Conservation (phyloP, 2,888 invertebrate genomes). For the Pseudococcus longispinus region DNA sequence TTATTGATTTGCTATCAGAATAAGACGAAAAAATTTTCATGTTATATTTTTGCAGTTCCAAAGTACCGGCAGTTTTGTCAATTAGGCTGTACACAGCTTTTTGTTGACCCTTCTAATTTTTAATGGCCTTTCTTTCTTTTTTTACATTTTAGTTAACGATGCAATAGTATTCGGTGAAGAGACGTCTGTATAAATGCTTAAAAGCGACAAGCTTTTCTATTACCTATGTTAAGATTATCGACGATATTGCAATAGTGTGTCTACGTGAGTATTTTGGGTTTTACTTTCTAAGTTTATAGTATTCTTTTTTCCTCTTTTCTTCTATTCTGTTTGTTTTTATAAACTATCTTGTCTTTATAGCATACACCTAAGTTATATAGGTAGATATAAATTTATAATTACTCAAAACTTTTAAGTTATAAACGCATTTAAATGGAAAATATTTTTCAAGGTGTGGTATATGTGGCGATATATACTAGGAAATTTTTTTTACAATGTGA, state of each 20-base stretch:
- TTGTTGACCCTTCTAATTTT: not conserved
- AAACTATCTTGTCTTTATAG: not conserved
- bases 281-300: slow-evolving; percentile 16
- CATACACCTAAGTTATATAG: not conserved
- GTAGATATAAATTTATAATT: not conserved
- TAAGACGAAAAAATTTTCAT: slow-evolving; percentile 8
- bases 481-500: not conserved
- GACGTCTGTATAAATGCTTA: not conserved
- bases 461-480: not conserved
- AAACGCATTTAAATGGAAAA: not conserved
- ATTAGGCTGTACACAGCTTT: not conserved
- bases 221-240: slow-evolving; percentile 20
- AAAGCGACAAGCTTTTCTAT: not conserved
- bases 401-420: not conserved
- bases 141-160: not conserved
- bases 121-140: not conserved
- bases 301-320: not conserved
- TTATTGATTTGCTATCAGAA: slow-evolving; percentile 50
- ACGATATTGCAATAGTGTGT: slow-evolving; percentile 13
- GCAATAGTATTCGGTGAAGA: not conserved
- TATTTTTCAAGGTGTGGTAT: not conserved
- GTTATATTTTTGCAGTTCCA: not conserved
- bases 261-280: slow-evolving; percentile 39
- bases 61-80: not conserved
- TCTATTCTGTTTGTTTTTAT: slow-evolving; percentile 28